Evolutionary conservation across 2,888 invertebrate genomes (phyloP).

Genomic region (Agrypnus murinus): DNA sequence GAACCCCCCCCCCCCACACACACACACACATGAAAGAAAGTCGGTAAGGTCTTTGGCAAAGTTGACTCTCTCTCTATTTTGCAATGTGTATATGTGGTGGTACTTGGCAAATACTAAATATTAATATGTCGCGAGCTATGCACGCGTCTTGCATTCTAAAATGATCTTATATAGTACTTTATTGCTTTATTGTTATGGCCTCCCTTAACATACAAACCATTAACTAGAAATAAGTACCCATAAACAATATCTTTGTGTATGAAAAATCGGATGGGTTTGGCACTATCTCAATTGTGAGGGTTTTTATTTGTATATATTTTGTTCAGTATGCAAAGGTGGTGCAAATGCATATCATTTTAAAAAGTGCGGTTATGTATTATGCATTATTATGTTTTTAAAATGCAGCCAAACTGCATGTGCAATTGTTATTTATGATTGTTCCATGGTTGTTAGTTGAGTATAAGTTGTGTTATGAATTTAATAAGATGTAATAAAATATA

Average conservation of each 20-base stretch:
- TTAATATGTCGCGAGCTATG: conserved; percentile 34
- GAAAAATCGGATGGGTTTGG: conserved; percentile 31
- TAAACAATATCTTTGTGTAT: conserved; percentile 20
- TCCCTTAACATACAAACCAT: conserved; percentile 19
- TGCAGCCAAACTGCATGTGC: conserved; percentile 14
- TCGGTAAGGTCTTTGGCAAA: conserved; percentile 31
- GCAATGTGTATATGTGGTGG: conserved; percentile 3
- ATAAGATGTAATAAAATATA: not conserved
- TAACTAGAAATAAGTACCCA: conserved; percentile 19
- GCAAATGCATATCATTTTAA: not conserved
- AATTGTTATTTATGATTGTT: conserved; percentile 11
- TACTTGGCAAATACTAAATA: conserved; percentile 28
- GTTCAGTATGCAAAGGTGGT: conserved; percentile 23
- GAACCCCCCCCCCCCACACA: too few species aligned
- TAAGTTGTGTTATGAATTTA: conserved; percentile 21
- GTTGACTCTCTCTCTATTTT: not conserved
- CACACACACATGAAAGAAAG: too few species aligned
- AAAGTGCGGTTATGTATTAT: conserved; percentile 16
- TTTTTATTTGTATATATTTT: conserved; percentile 7
- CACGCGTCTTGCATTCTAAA: conserved; percentile 35
- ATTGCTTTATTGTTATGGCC: conserved; percentile 35
- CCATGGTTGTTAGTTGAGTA: not conserved
- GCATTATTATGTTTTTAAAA: conserved; percentile 2
- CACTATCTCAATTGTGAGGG: conserved; percentile 20
- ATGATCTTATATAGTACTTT: conserved; percentile 7